Evolutionary conservation across 2,797 vertebrate genomes (phyloP), one percentile per base, ranked within the genome.

Genomic region (Hyperoplus lanceolatus): DNA sequence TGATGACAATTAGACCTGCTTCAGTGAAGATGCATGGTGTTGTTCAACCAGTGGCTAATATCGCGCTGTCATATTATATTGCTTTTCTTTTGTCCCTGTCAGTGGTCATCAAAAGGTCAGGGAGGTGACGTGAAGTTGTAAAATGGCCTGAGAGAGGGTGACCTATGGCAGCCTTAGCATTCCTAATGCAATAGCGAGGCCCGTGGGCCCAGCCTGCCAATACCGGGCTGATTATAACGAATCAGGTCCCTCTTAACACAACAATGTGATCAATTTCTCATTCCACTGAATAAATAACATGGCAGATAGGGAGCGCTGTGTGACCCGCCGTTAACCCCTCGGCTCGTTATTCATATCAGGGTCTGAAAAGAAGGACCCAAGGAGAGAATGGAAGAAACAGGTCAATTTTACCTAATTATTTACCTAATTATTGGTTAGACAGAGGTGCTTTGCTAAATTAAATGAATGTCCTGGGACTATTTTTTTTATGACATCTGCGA

Each of bases 191-290:
- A 95, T 95, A 94, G 96, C 94, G 93, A 93, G 95, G 96, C 97
- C 97, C 91, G 92, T 90, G 91, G 97, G 96, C 95, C 96, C 83
- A 91, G 96, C 93, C 97, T 99, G 98, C 97, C 98, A 98, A 99
- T 99, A 97, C 94, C 75, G 42, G 95, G 90, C 96, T 97, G 97
- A 99, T 98, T 97, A 97, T 97, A 97, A 99, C 97, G 96, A 99
- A 99, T 99, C 97, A 97, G 97, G 93, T 94, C 96, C 95, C 96
- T 95, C 96, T 97, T 94, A 96, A 96, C 94, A 93, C 97, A 97
- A 97, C 98, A 97, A 98, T 97, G 96, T 97, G 97, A 99, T 99
- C 98, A 99, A 98, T 99, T 98, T 98, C 96, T 97, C 96, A 97
- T 98, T 98, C 97, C 96, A 87, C 95, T 96, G 97, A 97, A 99